Evolutionary conservation across 2,888 invertebrate genomes (phyloP).

Genomic region (Serrognathus titanus): DNA sequence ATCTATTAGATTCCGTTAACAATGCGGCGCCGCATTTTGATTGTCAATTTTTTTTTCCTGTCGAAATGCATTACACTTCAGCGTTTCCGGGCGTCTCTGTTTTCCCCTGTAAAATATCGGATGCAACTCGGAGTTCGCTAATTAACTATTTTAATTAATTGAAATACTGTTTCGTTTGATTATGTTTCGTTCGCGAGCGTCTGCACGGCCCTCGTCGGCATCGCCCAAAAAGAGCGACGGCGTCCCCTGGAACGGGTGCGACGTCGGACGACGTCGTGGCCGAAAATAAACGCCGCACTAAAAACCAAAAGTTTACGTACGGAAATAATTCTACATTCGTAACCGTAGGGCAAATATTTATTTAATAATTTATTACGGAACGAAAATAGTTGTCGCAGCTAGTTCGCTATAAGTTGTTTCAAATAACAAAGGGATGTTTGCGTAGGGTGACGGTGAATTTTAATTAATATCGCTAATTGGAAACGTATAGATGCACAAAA

Average conservation of each 20-base stretch:
- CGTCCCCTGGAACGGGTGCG: neutral
- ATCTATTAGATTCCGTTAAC: no score
- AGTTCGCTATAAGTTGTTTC: neutral
- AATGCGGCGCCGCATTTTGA: no score
- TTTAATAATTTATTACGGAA: constrained; percentile 1
- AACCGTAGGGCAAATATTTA: neutral
- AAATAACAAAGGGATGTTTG: neutral
- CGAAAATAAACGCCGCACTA: neutral
- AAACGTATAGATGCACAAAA: no score
- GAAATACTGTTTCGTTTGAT: constrained; percentile 3
- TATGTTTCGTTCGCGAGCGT: neutral
- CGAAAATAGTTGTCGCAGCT: neutral
- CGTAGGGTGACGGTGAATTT: neutral
- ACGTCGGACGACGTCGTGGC: neutral
- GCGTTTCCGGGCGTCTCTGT: no score
- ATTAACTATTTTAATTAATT: constrained; percentile 4
- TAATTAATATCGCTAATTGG: constrained; percentile 4
- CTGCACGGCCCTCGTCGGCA: neutral
- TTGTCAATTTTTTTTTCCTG: no score
- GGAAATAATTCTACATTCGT: neutral
- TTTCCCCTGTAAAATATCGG: no score
- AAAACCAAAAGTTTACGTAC: neutral
- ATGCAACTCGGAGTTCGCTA: neutral
- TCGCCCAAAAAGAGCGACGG: neutral
- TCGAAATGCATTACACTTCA: no score